A percentile compares a stretch with the other conserved stretches of the same genome.
phyloP scores from a whole-genome alignment of 2,888 invertebrate species.

The Cinara cedri region DNA sequence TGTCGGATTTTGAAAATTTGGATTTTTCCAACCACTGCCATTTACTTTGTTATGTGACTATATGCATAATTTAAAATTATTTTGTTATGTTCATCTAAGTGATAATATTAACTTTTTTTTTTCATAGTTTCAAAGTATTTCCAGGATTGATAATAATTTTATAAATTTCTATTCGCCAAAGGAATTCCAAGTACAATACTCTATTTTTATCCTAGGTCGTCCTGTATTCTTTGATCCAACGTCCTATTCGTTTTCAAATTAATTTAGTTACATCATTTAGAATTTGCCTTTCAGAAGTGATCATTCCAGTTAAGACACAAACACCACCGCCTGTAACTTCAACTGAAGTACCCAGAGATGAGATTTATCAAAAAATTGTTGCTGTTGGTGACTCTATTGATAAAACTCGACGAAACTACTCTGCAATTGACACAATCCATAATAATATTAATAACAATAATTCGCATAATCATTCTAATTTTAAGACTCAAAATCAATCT shows the following conservation, averaged over 20 bases:
- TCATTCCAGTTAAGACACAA: constrained; percentile 36
- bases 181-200: constrained; percentile 22
- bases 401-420: constrained; percentile 37
- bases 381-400: constrained; percentile 49
- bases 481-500: constrained; percentile 32
- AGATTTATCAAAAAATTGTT: constrained; percentile 50
- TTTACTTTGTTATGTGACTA: too few species aligned
- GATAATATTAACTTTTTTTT: constrained; percentile 13
- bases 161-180: constrained; percentile 1
- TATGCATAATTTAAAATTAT: not conserved
- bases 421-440: constrained; percentile 42
- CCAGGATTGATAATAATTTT: constrained; percentile 15
- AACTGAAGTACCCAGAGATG: constrained; percentile 32
- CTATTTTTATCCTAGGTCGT: not conserved
- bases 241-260: constrained; percentile 27
- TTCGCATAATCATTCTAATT: constrained; percentile 45
- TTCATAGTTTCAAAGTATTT: constrained; percentile 22
- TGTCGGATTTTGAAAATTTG: too few species aligned
- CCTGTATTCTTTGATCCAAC: not conserved
- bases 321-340: constrained; percentile 34
- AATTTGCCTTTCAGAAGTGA: constrained; percentile 51
- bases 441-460: constrained; percentile 13
- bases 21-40: too few species aligned
- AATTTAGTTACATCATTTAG: constrained; percentile 24
- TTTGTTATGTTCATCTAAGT: not conserved